A percentile compares a stretch with the other conserved stretches of the same genome.
These are phyloP conservation scores for Drosophila tripunctata DNA, from an alignment of 2,888 invertebrate species.

Conservation along the genomic window DNA sequence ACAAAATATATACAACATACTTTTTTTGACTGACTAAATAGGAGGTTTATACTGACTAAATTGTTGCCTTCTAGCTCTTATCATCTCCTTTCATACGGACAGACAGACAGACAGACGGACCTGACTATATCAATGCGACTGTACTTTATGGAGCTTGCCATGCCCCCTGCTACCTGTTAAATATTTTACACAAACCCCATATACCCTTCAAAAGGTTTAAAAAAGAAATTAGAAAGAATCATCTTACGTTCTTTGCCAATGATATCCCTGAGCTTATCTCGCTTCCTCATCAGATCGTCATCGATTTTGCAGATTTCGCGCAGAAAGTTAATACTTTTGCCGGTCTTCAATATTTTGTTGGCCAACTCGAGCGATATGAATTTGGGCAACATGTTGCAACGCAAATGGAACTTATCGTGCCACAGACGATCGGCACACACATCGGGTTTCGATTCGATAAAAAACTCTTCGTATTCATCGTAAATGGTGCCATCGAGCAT, in stretches of 20 bases:
- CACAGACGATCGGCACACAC: conserved; percentile 94
- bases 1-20: no score
- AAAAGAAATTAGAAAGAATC: no score
- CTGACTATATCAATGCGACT: no score
- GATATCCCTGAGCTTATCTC: conserved; percentile 86
- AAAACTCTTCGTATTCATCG: conserved; percentile 96
- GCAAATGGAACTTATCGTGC: conserved; percentile 97
- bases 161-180: no score
- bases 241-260: conserved; percentile 85
- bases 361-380: conserved; percentile 92
- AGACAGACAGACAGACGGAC: no score
- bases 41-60: no score
- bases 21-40: no score
- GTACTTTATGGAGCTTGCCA: no score
- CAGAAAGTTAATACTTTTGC: conserved; percentile 97
- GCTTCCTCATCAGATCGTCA: conserved; percentile 87
- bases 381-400: conserved; percentile 94
- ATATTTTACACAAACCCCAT: no score
- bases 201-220: no score
- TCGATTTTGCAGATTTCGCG: conserved; percentile 95
- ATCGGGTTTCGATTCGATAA: conserved; percentile 93
- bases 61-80: no score
- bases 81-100: no score
- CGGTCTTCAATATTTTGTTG: conserved; percentile 95
- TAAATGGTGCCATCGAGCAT: conserved; percentile 95